Evolutionary conservation across 2,797 vertebrate species (phyloP), one percentile per base, ranked within the genome.

Genomic region (Diceros bicornis): DNA sequence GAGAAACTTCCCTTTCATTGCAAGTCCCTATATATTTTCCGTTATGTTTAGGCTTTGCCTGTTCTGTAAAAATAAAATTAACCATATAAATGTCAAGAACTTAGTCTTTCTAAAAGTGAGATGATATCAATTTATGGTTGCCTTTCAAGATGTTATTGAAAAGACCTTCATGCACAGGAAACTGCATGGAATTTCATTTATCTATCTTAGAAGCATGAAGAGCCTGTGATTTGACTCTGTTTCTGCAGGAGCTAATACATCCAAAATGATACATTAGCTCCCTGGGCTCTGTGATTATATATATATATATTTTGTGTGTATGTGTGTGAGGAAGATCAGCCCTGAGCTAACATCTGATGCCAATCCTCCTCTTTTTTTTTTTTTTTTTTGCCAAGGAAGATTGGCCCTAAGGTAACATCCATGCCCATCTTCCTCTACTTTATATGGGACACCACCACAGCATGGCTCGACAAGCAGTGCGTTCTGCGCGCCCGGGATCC

Each of bases 211-310:
- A 52, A 71, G 83, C 27, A 50, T 44, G 17, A 52, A 83, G 72
- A 93, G 11, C 55, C n/a, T 50, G 2, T 86, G 84, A 96, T 86
- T 88, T 85, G 89, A 85, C 23, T 93, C 20, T 96, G 32, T 94
- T 94, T 84, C 81, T 95, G 5, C 8, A 85, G 50, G 8, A 61
- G 71, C 41, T 94, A 29, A 78, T 79, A 52, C 62, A 55, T 77
- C 34, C 37, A 37, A 25, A 87, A 57, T 44, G 72, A 84, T 89
- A 1, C 32, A 41, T 81, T 77, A 50, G 9, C 12, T 92, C 55
- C 32, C 27, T 12, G 10, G 74, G 25, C 75, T 97, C 66, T 37
- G 13, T 75, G 34, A 59, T 55, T 77, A 71, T 41, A 5, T 41
- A 41, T 41, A 41, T 41, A 41, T 41, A 41, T 41, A 4, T 41